phyloP scores from a whole-genome alignment of 2,113 vertebrate genomes.

The Natator depressus region DNA sequence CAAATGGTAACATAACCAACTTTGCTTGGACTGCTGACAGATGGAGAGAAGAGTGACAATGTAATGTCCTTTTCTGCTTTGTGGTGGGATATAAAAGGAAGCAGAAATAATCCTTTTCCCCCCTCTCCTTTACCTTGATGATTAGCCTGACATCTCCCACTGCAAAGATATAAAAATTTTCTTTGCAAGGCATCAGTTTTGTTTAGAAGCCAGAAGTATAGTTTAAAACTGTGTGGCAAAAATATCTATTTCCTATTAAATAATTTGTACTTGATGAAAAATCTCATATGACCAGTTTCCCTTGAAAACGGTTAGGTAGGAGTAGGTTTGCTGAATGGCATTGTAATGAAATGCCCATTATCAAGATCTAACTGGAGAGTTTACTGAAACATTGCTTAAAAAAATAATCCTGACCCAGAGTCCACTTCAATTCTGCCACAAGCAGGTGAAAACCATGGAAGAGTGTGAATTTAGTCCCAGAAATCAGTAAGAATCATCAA shows the following conservation, averaged over 20 bases:
- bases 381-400: not conserved
- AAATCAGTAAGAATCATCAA: slow-evolving; percentile 1
- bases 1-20: slow-evolving; percentile 62
- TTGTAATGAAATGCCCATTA: not conserved
- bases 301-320: slow-evolving; percentile 4
- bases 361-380: not conserved
- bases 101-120: not conserved
- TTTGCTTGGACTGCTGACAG: slow-evolving; percentile 60
- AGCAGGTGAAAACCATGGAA: not conserved
- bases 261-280: not conserved
- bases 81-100: slow-evolving; percentile 41
- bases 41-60: slow-evolving; percentile 36
- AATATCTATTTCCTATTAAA: not conserved
- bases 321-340: not conserved
- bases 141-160: slow-evolving; percentile 19
- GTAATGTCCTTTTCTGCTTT: slow-evolving; percentile 19
- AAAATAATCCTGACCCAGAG: not conserved
- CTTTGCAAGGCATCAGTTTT: not conserved
- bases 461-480: not conserved
- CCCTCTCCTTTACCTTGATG: slow-evolving; percentile 28
- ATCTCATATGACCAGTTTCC: not conserved
- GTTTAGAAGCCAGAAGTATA: not conserved
- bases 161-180: slow-evolving; percentile 6
- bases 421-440: not conserved
- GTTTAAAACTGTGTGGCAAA: not conserved